Evolutionary conservation across 2,888 invertebrate species (phyloP), one percentile per base, ranked within the genome.

Genomic region (Octonoba sinensis): DNA sequence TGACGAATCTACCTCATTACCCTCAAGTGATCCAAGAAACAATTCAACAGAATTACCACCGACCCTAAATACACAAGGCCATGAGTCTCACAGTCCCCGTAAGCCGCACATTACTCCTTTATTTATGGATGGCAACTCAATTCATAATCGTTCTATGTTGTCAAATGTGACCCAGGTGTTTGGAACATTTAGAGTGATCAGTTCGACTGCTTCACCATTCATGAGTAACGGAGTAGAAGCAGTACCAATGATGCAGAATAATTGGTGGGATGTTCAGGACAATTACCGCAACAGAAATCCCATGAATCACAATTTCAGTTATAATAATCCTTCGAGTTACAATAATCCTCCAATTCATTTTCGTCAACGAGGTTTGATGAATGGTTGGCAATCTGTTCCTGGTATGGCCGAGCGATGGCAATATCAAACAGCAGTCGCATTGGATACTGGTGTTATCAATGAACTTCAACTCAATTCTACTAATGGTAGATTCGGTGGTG

Each of bases 131-230:
- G 15, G 15, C 8, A 24, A 27, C 4, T 36, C 62, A 4, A 15
- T 36, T 4, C 12, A 27, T 57, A 57, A 20, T 11, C 22, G 22
- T 22, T 13, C 57, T 18, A 8, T 20, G 13, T 8, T 24, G n/a
- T 57, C 47, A 13, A 47, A 67, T 36, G 73, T 81, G n/a, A 81
- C 73, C 8, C 56, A 81, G 73, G 79, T 81, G 18, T 81, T 73
- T 49, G 73, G 73, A 13, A 69, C 69, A 27, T 81, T 81, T 46
- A 65, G 78, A 60, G 66, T 78, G 15, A 71, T 78, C 54, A 59
- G 67, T 24, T 67, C 78, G 8, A 79, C 72, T 8, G 46, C 49
- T n/a, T 20, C 71, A 4, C 65, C 65, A 24, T 59, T 65, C 49
- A 70, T 57, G 57, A 65, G 64, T 65, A 78, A 71, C 49, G 22